These are phyloP conservation scores for Urocolius indicus DNA, from an alignment of 2,113 vertebrate species.

Conservation along the genomic window DNA sequence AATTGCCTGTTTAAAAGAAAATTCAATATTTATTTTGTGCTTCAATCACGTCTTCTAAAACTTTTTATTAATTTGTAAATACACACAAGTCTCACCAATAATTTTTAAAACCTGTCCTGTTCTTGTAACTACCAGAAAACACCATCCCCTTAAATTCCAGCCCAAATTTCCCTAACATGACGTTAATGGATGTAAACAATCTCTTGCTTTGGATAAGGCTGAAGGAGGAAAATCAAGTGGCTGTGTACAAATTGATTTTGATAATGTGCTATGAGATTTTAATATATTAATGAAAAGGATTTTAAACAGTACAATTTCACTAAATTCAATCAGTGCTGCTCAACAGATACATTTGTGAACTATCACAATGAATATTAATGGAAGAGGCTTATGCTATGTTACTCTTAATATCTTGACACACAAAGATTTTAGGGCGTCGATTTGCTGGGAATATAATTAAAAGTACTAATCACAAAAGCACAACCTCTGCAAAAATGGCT, in stretches of 20 bases:
- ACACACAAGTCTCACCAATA: neutral
- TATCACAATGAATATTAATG: slow-evolving; percentile 26
- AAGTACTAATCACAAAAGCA: neutral
- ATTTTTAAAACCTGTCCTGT: neutral
- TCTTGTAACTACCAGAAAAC: neutral
- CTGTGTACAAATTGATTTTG: slow-evolving; percentile 11
- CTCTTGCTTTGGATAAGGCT: neutral
- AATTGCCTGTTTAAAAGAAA: neutral
- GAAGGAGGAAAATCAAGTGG: neutral
- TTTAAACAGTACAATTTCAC: slow-evolving; percentile 41
- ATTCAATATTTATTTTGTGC: neutral
- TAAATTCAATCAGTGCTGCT: slow-evolving; percentile 36
- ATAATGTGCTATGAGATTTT: neutral
- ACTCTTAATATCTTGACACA: neutral
- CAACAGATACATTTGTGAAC: slow-evolving; percentile 12
- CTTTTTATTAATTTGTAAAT: neutral
- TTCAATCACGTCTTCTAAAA: neutral
- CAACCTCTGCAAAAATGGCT: neutral
- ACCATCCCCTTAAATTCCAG: neutral
- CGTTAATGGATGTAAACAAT: neutral
- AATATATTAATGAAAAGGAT: slow-evolving; percentile 25
- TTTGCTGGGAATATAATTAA: neutral
- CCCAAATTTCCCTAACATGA: neutral
- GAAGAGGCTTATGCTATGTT: neutral
- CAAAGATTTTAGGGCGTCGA: neutral